Percentiles rank a stretch among this genome's conserved stretches.
Conservation (phyloP, 2,113 vertebrate genomes). For the Sebastes fasciatus region DNA sequence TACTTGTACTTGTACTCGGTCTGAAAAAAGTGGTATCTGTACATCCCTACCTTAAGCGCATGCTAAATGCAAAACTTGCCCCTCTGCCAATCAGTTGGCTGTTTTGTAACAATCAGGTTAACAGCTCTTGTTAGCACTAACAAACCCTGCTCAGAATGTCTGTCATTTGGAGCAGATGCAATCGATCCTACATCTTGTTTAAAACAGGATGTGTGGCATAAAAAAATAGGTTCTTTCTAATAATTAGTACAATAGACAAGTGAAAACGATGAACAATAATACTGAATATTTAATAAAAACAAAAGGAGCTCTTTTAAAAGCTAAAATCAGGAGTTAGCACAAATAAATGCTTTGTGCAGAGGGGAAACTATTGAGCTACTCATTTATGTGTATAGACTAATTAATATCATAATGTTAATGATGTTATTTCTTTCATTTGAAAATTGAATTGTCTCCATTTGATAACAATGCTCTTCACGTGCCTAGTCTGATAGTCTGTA, state of each 20-base stretch:
- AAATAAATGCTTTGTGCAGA: background rate
- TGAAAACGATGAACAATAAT: background rate
- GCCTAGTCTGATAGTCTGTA: too few relatives aligned
- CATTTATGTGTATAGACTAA: background rate
- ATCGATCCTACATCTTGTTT: background rate
- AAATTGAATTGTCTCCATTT: background rate
- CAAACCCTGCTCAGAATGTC: background rate
- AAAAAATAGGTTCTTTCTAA: background rate
- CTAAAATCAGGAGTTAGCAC: too few relatives aligned
- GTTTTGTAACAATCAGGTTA: background rate
- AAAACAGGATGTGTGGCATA: background rate
- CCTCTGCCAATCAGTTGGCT: background rate
- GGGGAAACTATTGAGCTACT: background rate
- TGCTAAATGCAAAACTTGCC: background rate
- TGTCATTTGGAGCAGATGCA: background rate
- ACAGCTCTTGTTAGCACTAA: background rate
- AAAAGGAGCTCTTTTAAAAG: too few relatives aligned
- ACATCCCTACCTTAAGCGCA: background rate
- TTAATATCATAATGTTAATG: background rate
- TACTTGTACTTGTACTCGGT: too few relatives aligned
- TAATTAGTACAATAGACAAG: background rate
- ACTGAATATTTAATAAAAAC: background rate
- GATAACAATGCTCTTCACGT: too few relatives aligned
- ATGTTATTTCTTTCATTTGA: background rate
- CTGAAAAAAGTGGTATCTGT: too few relatives aligned